Percentiles rank a stretch among this genome's conserved stretches.
Conservation (phyloP, 2,113 vertebrate species). For the Prietella phreatophila region DNA sequence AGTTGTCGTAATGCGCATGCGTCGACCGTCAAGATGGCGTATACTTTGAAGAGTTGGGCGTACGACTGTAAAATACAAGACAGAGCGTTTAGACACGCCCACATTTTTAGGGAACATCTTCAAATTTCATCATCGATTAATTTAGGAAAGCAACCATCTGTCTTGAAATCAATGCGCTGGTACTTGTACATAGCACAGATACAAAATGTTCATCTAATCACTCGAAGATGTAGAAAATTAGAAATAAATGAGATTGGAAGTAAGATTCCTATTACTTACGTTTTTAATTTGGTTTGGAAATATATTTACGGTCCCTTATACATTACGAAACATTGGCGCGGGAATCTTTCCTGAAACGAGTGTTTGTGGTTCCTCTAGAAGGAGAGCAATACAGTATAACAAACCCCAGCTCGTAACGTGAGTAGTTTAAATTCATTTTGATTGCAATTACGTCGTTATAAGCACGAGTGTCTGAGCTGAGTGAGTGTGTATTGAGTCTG, state of each 20-base stretch:
- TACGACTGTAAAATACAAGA: too few species aligned
- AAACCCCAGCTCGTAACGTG: background rate
- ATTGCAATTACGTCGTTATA: too few species aligned
- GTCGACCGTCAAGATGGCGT: too few species aligned
- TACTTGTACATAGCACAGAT: background rate
- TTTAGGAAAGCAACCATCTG: background rate
- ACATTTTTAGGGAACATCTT: slow-evolving; percentile 14
- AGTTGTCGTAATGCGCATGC: too few species aligned
- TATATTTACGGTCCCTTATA: slow-evolving; percentile 1
- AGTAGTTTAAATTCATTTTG: background rate
- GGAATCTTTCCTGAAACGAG: slow-evolving; percentile 36
- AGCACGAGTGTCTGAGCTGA: background rate
- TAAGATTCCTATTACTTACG: background rate
- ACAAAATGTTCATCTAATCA: background rate
- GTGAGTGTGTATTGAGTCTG: background rate
- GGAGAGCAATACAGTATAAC: too few species aligned
- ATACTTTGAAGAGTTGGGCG: too few species aligned
- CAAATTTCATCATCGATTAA: background rate
- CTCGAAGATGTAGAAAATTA: background rate
- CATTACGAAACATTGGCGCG: slow-evolving; percentile 59
- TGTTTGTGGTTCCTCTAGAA: background rate
- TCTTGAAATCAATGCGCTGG: background rate
- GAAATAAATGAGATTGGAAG: background rate
- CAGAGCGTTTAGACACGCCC: background rate
- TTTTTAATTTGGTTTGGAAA: background rate